Evolutionary conservation across 1,140 invertebrate genomes (phyloP).

Genomic region (Eumeta japonica): DNA sequence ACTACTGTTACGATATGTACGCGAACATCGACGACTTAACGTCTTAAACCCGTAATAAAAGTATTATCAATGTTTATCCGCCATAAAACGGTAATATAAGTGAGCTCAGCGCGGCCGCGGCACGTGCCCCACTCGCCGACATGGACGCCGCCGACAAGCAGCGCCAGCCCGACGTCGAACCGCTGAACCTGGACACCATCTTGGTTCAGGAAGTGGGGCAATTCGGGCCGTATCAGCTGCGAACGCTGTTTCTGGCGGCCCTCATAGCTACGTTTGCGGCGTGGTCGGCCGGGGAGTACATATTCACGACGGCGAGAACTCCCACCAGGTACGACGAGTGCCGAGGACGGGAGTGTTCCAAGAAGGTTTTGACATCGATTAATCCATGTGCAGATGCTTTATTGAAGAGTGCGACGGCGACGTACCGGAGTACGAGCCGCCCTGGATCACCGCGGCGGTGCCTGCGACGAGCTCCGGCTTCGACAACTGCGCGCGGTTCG

Average conservation of each 20-base stretch:
- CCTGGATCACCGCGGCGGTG: background rate
- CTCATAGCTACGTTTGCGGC: conserved; percentile 57
- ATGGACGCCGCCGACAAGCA: too few species aligned
- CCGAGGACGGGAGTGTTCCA: too few species aligned
- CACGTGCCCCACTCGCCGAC: too few species aligned
- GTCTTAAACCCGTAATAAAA: too few species aligned
- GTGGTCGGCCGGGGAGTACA: conserved; percentile 56
- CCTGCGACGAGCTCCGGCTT: background rate
- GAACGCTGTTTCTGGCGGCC: conserved; percentile 54
- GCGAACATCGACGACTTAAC: too few species aligned
- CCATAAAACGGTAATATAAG: too few species aligned
- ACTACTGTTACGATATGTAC: too few species aligned
- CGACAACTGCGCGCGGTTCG: conserved; percentile 3
- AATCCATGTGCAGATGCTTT: conserved; percentile 40
- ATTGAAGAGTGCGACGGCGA: conserved; percentile 62
- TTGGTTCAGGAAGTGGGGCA: conserved; percentile 52
- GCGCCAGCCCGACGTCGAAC: too few species aligned
- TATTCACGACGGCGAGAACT: conserved; percentile 61
- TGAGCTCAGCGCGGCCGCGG: too few species aligned
- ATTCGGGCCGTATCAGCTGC: conserved; percentile 61
- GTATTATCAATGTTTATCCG: too few species aligned
- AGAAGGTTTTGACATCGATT: too few species aligned
- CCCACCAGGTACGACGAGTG: conserved; percentile 52
- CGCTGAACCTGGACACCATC: conserved; percentile 46
- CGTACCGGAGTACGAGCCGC: conserved; percentile 39